Percentiles rank a stretch among this genome's conserved stretches.
Conservation (phyloP, 1,140 invertebrate genomes). For the Brachionus plicatilis region DNA sequence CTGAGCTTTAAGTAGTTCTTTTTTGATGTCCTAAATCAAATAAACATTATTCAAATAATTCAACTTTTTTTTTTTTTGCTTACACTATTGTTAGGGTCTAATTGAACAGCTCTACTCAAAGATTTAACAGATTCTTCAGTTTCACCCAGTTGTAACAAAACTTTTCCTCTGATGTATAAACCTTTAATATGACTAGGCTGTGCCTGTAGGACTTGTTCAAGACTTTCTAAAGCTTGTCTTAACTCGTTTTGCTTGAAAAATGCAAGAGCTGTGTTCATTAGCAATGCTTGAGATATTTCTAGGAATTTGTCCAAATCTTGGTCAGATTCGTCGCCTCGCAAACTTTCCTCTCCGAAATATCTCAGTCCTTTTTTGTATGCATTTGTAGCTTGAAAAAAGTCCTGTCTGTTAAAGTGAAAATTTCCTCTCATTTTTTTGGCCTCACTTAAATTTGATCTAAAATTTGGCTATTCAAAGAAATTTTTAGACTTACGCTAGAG, state of each 20-base stretch:
- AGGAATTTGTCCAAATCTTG: constrained; percentile 22
- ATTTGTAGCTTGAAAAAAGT: not conserved
- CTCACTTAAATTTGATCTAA: not conserved
- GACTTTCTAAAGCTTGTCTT: not conserved
- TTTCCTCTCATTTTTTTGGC: constrained; percentile 32
- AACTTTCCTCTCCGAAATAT: constrained; percentile 9
- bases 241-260: not conserved
- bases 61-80: not conserved
- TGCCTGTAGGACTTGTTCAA: not conserved
- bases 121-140: constrained; percentile 11
- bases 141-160: constrained; percentile 27
- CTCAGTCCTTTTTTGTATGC: constrained; percentile 15
- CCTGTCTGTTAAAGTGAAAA: constrained; percentile 31
- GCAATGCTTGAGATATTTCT: constrained; percentile 12
- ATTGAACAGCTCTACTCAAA: not conserved
- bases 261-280: constrained; percentile 29
- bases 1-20: constrained; percentile 37
- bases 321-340: not conserved
- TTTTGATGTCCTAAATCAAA: not conserved
- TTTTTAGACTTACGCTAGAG: not conserved
- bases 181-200: constrained; percentile 26
- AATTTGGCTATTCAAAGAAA: not conserved
- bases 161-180: constrained; percentile 14
- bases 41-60: not conserved
- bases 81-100: constrained; percentile 18